A percentile compares a stretch with the other conserved stretches of the same genome.
phyloP scores from a whole-genome alignment of 2,888 invertebrate genomes.

The Tipula vernalis region DNA sequence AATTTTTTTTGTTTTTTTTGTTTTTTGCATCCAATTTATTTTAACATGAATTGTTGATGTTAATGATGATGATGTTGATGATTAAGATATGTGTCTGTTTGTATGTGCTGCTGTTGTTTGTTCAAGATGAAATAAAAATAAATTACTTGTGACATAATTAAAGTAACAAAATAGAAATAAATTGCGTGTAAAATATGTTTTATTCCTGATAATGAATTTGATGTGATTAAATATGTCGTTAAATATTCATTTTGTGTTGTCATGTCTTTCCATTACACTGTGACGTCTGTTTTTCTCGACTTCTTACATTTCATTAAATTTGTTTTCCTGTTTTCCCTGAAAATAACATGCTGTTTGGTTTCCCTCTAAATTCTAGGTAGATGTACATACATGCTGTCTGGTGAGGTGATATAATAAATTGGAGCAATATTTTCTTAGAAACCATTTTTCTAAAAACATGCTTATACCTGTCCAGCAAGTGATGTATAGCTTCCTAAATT shows the following conservation, averaged over 20 bases:
- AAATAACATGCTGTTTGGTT: neutral
- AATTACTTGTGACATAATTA: conserved; percentile 4
- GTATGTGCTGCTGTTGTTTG: neutral
- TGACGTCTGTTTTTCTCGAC: neutral
- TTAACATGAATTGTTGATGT: neutral
- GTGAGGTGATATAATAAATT: neutral
- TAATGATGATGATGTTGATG: neutral
- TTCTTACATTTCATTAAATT: neutral
- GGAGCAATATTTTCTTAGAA: neutral
- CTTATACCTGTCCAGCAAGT: neutral
- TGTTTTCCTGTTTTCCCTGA: neutral
- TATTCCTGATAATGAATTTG: neutral
- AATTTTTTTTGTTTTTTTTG: neutral
- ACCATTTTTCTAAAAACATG: neutral
- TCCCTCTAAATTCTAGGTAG: too few relatives aligned
- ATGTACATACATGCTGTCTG: neutral
- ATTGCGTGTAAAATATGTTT: conserved; percentile 4
- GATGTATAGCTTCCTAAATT: neutral
- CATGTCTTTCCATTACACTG: neutral
- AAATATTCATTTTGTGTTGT: neutral
- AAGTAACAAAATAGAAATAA: neutral
- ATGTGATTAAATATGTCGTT: neutral
- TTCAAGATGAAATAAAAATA: neutral
- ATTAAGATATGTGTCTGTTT: neutral
- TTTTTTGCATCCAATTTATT: neutral